Evolutionary conservation across 2,888 invertebrate genomes (phyloP), one percentile per base, ranked within the genome.

Genomic region (Drosophila fulvimacula): DNA sequence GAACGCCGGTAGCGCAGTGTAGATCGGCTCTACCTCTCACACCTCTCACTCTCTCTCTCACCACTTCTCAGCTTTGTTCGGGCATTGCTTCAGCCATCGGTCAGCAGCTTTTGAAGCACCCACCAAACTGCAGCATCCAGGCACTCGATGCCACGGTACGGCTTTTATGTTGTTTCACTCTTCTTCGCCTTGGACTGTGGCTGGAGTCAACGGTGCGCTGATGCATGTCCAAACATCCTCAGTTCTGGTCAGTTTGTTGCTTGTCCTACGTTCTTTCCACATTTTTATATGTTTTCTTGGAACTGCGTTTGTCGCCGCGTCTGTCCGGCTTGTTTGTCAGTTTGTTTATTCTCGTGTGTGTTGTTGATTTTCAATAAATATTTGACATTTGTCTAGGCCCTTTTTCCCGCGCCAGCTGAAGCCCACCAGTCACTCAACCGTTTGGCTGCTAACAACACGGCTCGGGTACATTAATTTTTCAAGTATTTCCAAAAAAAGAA

Each of bases 351-450:
- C 85, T 72, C 15, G 46, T 52, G 52, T 52, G 52, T 89, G 86
- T 89, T 89, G 88, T 89, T 89, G 88, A 74, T 83, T 80, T 86
- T 89, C 83, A 87, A 87, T 87, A 87, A 87, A 87, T 87, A 87
- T 87, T 87, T 87, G 87, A 89, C 87, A 87, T 87, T 89, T 88
- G 87, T 88, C 87, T 87, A 88, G 82, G 86, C 82, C 80, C 17
- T 38, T 82, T 82, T 87, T 78, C 70, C 82, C 72, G 66, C 65
- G 73, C 64, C 85, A 61, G 36, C 55, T 51, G 39, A 56, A 27
- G 65, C 44, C 44, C 9, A 5, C 9, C 56, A 46, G 27, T 10
- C 46, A 81, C 44, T 81, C 79, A 76, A 84, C 65, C 82, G 69
- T 77, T 79, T 58, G 81, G 68, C 67, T 69, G 83, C 81, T 66